Evolutionary conservation across 2,797 vertebrate genomes (phyloP), one percentile per base, ranked within the genome.

Genomic region (Picus viridis): DNA sequence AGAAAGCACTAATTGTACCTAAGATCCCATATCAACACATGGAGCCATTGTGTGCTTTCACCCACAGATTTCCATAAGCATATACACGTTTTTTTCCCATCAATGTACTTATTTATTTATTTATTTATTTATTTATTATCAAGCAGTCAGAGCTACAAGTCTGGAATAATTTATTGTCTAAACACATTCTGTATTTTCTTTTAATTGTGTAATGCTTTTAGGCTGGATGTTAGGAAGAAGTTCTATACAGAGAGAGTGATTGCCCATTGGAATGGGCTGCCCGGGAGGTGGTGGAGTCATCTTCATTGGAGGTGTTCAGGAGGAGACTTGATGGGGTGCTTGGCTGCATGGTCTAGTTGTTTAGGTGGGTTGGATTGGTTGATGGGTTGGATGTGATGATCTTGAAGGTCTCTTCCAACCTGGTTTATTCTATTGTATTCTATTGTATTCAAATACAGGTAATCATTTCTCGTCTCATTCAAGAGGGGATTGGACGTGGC

Each of bases 1-100:
- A 96, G 81, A 86, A 92, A 90, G 36, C 27, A 36, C 34, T 84
- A 43, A 82, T 93, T 94, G 91, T 53, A 83, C 17, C 29, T 73
- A 24, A 36, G 23, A 62, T 90, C 85, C 68, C 78, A 15, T 68
- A 82, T 24, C 34, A 83, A 58, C 32, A 57, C 19, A 4, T 56
- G 59, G 63, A 91, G 6, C 5, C 10, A 63, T 57, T 61, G 9
- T 74, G 62, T 56, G n/a, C 14, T 91, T 89, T 68, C 30, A 27
- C 30, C 7, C 30, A 32, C 23, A 83, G 49, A 72, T 26, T 88
- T 79, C 45, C 29, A 22, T 34, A 71, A 70, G 32, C 5, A 12
- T 20, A 41, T 20, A 32, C 9, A 22, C 8, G 34, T 83, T 49
- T 58, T 39, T 2, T 83, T 49, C 54, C 34, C 2, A 7, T 61